phyloP scores from a whole-genome alignment of 2,797 vertebrate species.

The Falco novaeseelandiae region DNA sequence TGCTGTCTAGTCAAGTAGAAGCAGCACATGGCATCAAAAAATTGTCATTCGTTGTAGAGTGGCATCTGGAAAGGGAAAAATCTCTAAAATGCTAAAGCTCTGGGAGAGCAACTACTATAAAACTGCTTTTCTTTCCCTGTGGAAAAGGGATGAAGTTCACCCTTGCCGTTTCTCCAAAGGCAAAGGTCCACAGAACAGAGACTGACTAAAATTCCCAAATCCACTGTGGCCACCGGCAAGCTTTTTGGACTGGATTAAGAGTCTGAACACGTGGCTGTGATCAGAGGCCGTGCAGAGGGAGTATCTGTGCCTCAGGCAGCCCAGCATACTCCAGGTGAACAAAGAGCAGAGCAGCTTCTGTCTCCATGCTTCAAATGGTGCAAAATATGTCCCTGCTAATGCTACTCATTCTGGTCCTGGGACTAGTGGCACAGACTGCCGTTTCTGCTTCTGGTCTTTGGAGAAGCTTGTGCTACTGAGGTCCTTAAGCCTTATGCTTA shows the following conservation, averaged over 20 bases:
- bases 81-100: background rate
- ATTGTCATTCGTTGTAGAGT: background rate
- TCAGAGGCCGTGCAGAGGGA: background rate
- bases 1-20: background rate
- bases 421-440: background rate
- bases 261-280: background rate
- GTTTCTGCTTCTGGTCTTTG: background rate
- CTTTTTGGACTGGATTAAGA: background rate
- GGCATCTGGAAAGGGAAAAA: background rate
- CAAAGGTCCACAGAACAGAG: background rate
- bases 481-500: background rate
- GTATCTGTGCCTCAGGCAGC: background rate
- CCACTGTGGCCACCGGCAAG: background rate
- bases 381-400: background rate
- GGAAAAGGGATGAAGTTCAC: background rate
- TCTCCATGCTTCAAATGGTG: background rate
- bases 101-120: background rate
- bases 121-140: background rate
- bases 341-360: background rate
- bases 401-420: background rate
- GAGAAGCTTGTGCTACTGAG: background rate
- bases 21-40: background rate
- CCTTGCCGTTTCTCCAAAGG: background rate
- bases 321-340: rapidly evolving
- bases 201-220: background rate